Percentiles rank a stretch among this genome's conserved stretches.
Conservation (phyloP, 2,888 invertebrate genomes). For the Drosophila pseudotakahashii region DNA sequence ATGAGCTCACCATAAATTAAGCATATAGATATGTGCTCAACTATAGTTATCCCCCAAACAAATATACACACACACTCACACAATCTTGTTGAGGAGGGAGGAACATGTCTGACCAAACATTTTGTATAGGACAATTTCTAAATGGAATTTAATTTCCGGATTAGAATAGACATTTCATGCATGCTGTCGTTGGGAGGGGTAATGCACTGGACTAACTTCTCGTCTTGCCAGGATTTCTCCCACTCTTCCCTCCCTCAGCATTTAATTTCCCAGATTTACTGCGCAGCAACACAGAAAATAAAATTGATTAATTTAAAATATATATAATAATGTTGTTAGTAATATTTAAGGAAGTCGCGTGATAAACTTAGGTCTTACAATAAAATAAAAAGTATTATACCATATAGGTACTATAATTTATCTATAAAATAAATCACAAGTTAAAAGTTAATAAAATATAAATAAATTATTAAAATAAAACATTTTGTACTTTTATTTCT, state of each 20-base stretch:
- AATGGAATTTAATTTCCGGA: conserved; percentile 81
- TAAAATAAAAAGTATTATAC: too few relatives aligned
- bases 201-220: conserved; percentile 36
- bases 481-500: too few relatives aligned
- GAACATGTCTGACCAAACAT: conserved; percentile 42
- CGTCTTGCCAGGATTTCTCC: conserved; percentile 12
- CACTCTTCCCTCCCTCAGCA: background rate
- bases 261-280: conserved; percentile 23
- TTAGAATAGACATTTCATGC: conserved; percentile 80
- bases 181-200: conserved; percentile 44
- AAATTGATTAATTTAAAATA: background rate
- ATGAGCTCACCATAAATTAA: conserved; percentile 66
- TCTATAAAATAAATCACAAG: too few relatives aligned
- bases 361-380: too few relatives aligned
- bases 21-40: conserved; percentile 50
- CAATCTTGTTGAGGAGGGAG: background rate
- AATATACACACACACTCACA: conserved; percentile 4
- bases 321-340: too few relatives aligned
- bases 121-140: conserved; percentile 74
- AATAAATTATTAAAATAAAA: too few relatives aligned
- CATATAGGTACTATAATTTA: too few relatives aligned
- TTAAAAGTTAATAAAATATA: too few relatives aligned
- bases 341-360: too few relatives aligned
- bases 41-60: conserved; percentile 19
- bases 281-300: conserved; percentile 5